Conservation (phyloP, 1,140 invertebrate genomes). For the Pachypeltis micranthus region DNA sequence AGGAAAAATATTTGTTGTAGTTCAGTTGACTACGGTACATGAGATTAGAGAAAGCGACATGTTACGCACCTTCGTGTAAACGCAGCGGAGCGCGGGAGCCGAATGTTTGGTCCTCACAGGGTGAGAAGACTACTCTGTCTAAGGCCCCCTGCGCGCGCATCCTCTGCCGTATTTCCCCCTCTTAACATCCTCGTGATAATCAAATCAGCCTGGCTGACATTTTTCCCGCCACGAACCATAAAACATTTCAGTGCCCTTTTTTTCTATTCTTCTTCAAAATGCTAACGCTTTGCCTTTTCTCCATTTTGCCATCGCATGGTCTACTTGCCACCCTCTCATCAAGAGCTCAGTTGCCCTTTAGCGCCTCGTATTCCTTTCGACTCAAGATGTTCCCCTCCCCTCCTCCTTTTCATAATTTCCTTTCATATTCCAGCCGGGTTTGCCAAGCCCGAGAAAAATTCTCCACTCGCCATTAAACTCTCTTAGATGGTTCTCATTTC, state of each 20-base stretch:
- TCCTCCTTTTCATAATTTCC: no score
- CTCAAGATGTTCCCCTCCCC: no score
- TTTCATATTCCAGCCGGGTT: no score
- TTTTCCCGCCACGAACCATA: conserved; percentile 6
- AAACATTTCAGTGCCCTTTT: conserved; percentile 1
- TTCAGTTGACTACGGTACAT: no score
- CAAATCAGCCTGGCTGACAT: conserved; percentile 4
- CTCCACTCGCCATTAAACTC: no score
- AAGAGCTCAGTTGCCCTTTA: neutral
- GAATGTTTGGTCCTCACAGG: neutral
- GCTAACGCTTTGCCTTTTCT: neutral
- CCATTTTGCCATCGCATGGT: neutral
- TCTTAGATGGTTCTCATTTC: no score
- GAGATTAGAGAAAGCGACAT: no score
- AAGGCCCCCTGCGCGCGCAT: neutral
- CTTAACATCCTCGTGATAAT: conserved; percentile 5
- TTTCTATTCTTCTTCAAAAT: conserved; percentile 2
- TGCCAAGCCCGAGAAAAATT: no score
- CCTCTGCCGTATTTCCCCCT: neutral
- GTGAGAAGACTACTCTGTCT: neutral
- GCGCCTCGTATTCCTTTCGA: no score
- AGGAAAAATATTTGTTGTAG: no score
- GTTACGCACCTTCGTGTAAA: no score
- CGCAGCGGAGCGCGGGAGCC: neutral
- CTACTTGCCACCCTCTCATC: neutral